A percentile compares a stretch with the other conserved stretches of the same genome.
Evolutionary conservation across 2,797 vertebrate genomes (phyloP).

Genomic region (Urocyon cinereoargenteus): DNA sequence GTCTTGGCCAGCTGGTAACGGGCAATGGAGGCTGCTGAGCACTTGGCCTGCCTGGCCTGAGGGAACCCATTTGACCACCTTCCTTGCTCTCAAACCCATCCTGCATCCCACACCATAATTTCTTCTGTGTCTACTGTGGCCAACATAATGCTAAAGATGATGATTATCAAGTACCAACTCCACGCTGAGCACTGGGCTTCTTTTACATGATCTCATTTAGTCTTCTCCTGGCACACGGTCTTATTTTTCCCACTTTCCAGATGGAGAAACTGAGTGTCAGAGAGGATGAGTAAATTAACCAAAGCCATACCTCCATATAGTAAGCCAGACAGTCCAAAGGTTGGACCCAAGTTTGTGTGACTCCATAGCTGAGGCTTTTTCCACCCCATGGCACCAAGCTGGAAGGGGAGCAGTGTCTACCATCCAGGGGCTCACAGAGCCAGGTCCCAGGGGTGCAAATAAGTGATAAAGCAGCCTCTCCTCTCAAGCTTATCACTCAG

Average conservation of each 20-base stretch:
- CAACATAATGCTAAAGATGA: neutral
- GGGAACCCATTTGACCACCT: neutral
- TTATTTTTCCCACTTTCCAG: slow-evolving; percentile 11
- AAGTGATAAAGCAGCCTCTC: neutral
- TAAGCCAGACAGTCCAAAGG: neutral
- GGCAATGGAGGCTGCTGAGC: neutral
- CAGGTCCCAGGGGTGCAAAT: neutral
- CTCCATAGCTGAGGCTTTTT: neutral
- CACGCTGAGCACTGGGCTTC: neutral
- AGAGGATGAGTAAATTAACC: neutral
- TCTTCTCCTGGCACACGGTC: neutral
- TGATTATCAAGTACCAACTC: neutral
- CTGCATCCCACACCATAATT: neutral
- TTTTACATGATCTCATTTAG: neutral
- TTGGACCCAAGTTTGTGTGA: neutral
- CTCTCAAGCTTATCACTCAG: neutral
- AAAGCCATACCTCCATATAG: neutral
- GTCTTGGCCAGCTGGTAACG: neutral
- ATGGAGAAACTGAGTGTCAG: slow-evolving; percentile 35
- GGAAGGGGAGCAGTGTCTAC: neutral
- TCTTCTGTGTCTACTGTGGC: neutral
- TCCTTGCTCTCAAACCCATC: neutral
- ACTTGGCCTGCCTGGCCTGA: neutral
- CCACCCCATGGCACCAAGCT: neutral
- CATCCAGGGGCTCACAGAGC: neutral